Conservation (phyloP, 2,888 invertebrate species). For the Eulithis testata region DNA sequence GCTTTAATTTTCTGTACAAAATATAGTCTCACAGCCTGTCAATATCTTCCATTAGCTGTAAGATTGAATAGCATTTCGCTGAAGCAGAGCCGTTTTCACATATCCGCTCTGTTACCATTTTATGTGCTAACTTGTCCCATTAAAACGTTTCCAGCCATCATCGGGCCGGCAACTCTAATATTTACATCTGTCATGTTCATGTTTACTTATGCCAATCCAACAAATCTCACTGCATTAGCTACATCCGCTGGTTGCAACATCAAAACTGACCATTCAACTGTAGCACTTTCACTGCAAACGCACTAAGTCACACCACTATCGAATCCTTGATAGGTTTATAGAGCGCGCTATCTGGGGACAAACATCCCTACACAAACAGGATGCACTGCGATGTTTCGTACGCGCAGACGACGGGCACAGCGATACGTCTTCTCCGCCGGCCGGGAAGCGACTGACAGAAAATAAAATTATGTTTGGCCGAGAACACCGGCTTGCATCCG, state of each 20-base stretch:
- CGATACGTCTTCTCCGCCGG: constrained; percentile 68
- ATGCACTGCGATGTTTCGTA: constrained; percentile 71
- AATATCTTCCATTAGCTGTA: constrained; percentile 15
- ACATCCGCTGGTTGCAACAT: constrained; percentile 63
- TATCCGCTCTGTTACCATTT: constrained; percentile 68
- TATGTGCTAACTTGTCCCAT: constrained; percentile 61
- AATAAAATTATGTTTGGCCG: constrained; percentile 80
- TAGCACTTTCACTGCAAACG: constrained; percentile 62
- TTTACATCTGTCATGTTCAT: constrained; percentile 67
- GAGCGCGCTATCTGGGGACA: constrained; percentile 75
- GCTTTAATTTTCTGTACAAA: not conserved
- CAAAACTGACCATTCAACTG: constrained; percentile 66
- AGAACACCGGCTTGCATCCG: constrained; percentile 84
- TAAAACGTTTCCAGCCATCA: constrained; percentile 65
- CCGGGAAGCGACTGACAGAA: constrained; percentile 77
- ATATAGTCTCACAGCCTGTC: not conserved
- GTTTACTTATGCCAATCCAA: constrained; percentile 78
- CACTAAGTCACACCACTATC: constrained; percentile 63
- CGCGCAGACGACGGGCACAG: constrained; percentile 60
- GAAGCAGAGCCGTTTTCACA: constrained; percentile 70
- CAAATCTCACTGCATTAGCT: constrained; percentile 71
- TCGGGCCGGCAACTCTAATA: constrained; percentile 63
- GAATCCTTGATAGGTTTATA: constrained; percentile 68
- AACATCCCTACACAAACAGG: constrained; percentile 77
- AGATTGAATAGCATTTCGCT: constrained; percentile 40